These are phyloP conservation scores for Apodemia zela DNA, from an alignment of 2,888 invertebrate genomes.

Conservation along the genomic window DNA sequence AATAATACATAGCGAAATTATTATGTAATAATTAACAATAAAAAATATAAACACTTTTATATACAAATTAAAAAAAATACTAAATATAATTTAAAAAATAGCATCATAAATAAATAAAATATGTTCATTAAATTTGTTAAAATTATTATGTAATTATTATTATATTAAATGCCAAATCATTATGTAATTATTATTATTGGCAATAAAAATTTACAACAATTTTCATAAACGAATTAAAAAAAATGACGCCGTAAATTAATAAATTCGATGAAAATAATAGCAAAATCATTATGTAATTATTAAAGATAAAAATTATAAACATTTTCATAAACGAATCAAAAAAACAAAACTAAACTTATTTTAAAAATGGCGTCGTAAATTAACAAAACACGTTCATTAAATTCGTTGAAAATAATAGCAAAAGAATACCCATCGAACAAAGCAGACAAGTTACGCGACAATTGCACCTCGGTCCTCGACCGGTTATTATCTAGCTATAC, in stretches of 20 bases:
- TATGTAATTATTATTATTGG: not conserved
- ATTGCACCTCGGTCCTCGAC: constrained; percentile 54
- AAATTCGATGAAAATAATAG: constrained; percentile 38
- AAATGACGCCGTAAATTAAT: not conserved
- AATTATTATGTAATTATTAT: too few species aligned
- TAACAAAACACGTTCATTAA: constrained; percentile 41
- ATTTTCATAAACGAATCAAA: constrained; percentile 1
- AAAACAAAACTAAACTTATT: constrained; percentile 25
- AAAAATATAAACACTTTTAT: not conserved
- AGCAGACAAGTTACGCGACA: constrained; percentile 66
- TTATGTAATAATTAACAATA: not conserved
- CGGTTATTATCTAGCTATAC: constrained; percentile 40
- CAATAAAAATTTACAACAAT: not conserved
- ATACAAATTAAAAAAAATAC: constrained; percentile 14
- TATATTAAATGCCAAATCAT: too few species aligned
- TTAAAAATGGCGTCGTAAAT: constrained; percentile 45
- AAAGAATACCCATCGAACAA: constrained; percentile 69
- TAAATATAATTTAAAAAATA: not conserved
- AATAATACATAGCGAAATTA: not conserved
- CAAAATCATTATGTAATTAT: constrained; percentile 41
- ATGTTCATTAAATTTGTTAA: too few species aligned
- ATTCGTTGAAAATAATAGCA: constrained; percentile 43
- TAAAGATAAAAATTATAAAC: not conserved
- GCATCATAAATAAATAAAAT: too few species aligned
- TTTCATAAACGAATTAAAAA: constrained; percentile 7